These are phyloP conservation scores for Lepidocyrtoides sp. DNA, from an alignment of 2,888 invertebrate genomes.

Conservation along the genomic window DNA sequence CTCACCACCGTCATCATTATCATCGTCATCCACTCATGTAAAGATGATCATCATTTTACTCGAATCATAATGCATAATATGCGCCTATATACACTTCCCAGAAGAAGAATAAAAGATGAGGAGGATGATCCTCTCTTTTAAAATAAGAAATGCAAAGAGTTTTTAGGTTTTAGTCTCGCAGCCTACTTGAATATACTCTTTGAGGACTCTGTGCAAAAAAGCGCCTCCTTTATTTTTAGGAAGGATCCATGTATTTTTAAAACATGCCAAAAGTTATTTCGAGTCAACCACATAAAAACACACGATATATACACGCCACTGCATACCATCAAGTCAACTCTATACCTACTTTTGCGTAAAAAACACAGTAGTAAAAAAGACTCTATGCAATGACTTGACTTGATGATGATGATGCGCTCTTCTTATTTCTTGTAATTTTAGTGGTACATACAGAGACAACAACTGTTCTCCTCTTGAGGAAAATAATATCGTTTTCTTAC, in stretches of 20 bases:
- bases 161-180: no score
- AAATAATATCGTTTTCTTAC: conserved; percentile 12
- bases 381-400: no score
- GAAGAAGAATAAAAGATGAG: conserved; percentile 34
- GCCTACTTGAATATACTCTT: neutral
- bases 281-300: conserved; percentile 66
- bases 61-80: neutral
- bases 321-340: neutral
- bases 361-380: neutral
- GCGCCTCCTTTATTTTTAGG: conserved; percentile 74
- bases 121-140: conserved; percentile 26
- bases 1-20: neutral
- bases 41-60: conserved; percentile 8
- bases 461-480: conserved; percentile 46
- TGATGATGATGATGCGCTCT: no score
- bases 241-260: conserved; percentile 72
- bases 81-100: neutral
- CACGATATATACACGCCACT: neutral
- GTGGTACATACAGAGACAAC: conserved; percentile 7
- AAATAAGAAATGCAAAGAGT: no score
- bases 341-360: conserved; percentile 34
- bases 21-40: conserved; percentile 24
- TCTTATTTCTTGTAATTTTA: neutral
- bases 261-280: conserved; percentile 79
- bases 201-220: neutral